These are phyloP conservation scores for Pachyrhynchus sulphureomaculatus DNA, from an alignment of 1,140 invertebrate genomes.

Conservation along the genomic window DNA sequence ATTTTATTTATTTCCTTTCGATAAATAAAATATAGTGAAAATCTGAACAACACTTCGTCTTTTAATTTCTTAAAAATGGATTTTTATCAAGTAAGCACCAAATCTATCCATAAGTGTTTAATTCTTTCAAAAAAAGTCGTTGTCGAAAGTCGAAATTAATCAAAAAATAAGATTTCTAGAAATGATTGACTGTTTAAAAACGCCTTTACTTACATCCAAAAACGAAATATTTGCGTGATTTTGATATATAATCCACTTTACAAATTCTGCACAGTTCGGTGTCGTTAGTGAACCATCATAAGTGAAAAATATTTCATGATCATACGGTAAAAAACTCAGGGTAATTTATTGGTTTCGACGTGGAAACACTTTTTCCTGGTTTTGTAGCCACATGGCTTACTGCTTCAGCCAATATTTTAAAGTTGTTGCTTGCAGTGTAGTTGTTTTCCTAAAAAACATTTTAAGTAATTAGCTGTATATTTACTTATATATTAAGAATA, in stretches of 20 bases:
- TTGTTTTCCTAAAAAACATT: slow-evolving; percentile 9
- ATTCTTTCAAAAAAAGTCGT: no score
- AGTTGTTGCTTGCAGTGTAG: slow-evolving; percentile 2
- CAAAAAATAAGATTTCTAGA: no score
- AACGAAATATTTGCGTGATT: not conserved
- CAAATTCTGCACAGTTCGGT: slow-evolving; percentile 12
- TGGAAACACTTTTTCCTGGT: not conserved
- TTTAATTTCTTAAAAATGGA: no score
- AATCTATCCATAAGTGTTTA: no score
- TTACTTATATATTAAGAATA: no score
- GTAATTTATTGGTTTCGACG: not conserved
- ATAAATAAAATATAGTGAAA: no score
- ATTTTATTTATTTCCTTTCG: no score
- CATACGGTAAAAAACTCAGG: slow-evolving; percentile 6
- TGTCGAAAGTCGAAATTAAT: no score
- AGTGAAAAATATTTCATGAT: slow-evolving; percentile 1
- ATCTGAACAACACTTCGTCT: no score
- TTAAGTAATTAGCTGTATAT: not conserved
- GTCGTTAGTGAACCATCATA: slow-evolving; percentile 24
- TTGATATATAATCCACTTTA: slow-evolving; percentile 18
- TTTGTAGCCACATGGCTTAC: not conserved
- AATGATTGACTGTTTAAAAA: no score
- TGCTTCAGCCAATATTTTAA: slow-evolving; percentile 1
- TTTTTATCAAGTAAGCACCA: no score
- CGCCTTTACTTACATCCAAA: slow-evolving; percentile 22